These are phyloP conservation scores for Neosalanx taihuensis DNA, from an alignment of 2,797 vertebrate species.

Conservation along the genomic window DNA sequence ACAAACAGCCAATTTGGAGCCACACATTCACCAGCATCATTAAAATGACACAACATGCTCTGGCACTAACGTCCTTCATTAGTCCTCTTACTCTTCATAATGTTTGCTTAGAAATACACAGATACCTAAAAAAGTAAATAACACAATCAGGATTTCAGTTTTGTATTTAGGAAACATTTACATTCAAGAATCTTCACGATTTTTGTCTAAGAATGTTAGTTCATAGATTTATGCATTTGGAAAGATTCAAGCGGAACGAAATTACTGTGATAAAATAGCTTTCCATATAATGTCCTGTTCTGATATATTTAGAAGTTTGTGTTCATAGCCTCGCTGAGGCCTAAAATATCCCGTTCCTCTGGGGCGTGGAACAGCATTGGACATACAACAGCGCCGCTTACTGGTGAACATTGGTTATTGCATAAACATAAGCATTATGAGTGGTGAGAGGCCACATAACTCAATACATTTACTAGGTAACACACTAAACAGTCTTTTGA, in stretches of 20 bases:
- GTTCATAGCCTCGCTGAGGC: background rate
- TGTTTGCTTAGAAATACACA: background rate
- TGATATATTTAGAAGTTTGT: background rate
- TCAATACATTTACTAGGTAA: too few relatives aligned
- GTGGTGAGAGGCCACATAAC: too few relatives aligned
- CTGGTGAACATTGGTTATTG: background rate
- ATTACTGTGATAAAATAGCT: background rate
- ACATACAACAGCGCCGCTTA: constrained; percentile 20
- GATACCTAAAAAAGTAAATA: background rate
- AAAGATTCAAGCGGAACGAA: background rate
- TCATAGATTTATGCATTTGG: background rate
- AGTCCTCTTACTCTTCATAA: too few relatives aligned
- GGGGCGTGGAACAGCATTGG: background rate
- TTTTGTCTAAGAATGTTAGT: too few relatives aligned
- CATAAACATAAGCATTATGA: background rate
- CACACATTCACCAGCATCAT: too few relatives aligned
- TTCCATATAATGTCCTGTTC: too few relatives aligned
- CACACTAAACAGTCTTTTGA: too few relatives aligned
- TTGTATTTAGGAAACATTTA: background rate
- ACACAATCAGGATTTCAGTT: background rate
- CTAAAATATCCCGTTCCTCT: background rate
- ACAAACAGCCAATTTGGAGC: too few relatives aligned
- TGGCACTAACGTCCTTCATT: too few relatives aligned
- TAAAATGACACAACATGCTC: too few relatives aligned
- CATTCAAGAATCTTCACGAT: background rate